These are phyloP conservation scores for Porites divaricata DNA, from an alignment of 92 coral and sea anemone genomes.

Conservation along the genomic window DNA sequence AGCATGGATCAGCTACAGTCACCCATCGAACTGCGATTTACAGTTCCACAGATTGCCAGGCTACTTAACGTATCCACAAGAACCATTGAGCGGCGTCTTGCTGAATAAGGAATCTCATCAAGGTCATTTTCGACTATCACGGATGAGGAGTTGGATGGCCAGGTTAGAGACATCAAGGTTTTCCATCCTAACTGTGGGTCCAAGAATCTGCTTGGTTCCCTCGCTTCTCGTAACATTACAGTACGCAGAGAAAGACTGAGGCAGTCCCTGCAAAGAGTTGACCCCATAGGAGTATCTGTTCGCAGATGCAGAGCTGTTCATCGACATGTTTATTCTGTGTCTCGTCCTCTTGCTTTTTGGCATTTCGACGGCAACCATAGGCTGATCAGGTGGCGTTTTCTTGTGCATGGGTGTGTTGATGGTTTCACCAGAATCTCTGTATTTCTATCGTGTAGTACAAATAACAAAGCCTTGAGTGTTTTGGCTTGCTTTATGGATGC, in stretches of 20 bases:
- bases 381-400: constrained; percentile 49
- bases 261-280: constrained; percentile 62
- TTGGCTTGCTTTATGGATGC: constrained; percentile 40
- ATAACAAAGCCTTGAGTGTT: constrained; percentile 59
- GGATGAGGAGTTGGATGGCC: background rate
- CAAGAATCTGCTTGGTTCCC: constrained; percentile 65
- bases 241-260: constrained; percentile 62
- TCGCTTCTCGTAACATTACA: constrained; percentile 53
- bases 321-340: constrained; percentile 57
- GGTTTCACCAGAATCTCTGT: constrained; percentile 54
- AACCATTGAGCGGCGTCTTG: constrained; percentile 69
- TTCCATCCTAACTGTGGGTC: constrained; percentile 59
- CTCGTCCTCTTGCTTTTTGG: constrained; percentile 52
- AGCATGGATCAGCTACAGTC: constrained; percentile 48
- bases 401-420: constrained; percentile 45
- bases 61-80: constrained; percentile 36
- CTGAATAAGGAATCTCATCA: constrained; percentile 50
- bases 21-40: constrained; percentile 41
- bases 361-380: constrained; percentile 57
- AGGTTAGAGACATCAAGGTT: constrained; percentile 29
- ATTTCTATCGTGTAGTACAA: constrained; percentile 45
- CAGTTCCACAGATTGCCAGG: constrained; percentile 33
- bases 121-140: too few species aligned
- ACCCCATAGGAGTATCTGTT: constrained; percentile 51
- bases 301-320: constrained; percentile 57